Conservation (phyloP, 2,888 invertebrate genomes). For the Mystacides longicornis region DNA sequence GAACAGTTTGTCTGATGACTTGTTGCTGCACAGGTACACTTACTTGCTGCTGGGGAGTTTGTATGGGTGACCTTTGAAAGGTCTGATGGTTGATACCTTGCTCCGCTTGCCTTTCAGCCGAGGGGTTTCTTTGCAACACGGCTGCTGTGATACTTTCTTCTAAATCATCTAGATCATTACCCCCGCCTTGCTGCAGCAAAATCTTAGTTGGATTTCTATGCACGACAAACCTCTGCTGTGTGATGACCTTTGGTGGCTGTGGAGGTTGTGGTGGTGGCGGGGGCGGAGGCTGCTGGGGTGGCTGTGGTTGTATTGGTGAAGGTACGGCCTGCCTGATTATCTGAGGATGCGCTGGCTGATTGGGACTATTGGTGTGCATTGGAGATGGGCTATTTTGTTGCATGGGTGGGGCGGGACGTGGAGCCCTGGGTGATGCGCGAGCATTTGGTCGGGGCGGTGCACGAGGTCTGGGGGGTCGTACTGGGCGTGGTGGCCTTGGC, state of each 20-base stretch:
- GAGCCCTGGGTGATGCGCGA: conserved; percentile 9
- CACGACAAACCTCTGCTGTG: conserved; percentile 28
- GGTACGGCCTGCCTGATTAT: not conserved
- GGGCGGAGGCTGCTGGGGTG: conserved; percentile 31
- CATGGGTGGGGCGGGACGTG: conserved; percentile 7
- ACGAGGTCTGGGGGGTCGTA: conserved; percentile 7
- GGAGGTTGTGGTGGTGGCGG: conserved; percentile 37
- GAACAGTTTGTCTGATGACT: conserved; percentile 9
- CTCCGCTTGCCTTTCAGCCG: conserved; percentile 11
- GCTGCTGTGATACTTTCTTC: conserved; percentile 50
- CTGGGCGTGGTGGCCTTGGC: conserved; percentile 4
- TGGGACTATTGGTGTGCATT: not conserved
- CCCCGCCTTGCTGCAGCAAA: conserved; percentile 7
- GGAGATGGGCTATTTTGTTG: not conserved
- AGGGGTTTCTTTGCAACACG: conserved; percentile 33
- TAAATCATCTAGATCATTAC: conserved; percentile 45
- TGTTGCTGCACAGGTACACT: conserved; percentile 7
- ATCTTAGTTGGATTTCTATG: conserved; percentile 20
- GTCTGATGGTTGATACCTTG: conserved; percentile 9
- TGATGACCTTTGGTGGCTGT: conserved; percentile 18
- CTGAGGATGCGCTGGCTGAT: not conserved
- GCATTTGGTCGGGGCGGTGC: conserved; percentile 7
- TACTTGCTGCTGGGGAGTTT: conserved; percentile 8
- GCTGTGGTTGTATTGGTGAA: conserved; percentile 5
- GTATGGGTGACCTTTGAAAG: conserved; percentile 12